Percentiles rank a stretch among this genome's conserved stretches.
Evolutionary conservation across 2,888 invertebrate genomes (phyloP).

Genomic region (Bembecia ichneumoniformis): DNA sequence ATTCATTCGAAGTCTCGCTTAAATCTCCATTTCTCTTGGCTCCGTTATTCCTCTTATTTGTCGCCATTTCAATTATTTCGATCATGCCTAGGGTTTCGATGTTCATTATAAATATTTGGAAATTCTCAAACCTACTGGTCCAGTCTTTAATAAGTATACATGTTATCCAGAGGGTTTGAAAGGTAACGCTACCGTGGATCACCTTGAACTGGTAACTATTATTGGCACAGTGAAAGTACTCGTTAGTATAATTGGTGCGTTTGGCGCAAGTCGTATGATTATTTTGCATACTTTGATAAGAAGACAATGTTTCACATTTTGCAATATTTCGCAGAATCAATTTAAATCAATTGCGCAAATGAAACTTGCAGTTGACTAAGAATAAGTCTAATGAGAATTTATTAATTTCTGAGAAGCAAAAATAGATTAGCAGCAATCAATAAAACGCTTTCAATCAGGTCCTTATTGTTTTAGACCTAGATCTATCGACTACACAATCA

Average conservation of each 20-base stretch:
- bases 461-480: no score
- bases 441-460: no score
- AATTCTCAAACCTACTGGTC: no score
- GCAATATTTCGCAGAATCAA: conserved; percentile 20
- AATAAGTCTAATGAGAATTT: no score
- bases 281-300: conserved; percentile 55
- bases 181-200: conserved; percentile 40
- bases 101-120: no score
- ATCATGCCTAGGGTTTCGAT: no score
- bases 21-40: conserved; percentile 32
- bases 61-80: conserved; percentile 10
- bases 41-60: conserved; percentile 56
- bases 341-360: not conserved
- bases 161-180: conserved; percentile 22
- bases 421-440: no score
- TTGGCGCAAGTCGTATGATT: conserved; percentile 35
- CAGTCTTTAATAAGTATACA: conserved; percentile 10
- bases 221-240: conserved; percentile 57
- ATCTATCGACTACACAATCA: no score
- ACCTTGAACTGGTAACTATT: conserved; percentile 59
- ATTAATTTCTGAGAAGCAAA: no score
- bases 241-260: conserved; percentile 61
- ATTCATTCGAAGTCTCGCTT: conserved; percentile 31
- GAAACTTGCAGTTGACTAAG: no score
- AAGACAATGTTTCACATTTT: conserved; percentile 28